phyloP scores from a whole-genome alignment of 2,797 vertebrate species.

The Chaetophractus vellerosus region DNA sequence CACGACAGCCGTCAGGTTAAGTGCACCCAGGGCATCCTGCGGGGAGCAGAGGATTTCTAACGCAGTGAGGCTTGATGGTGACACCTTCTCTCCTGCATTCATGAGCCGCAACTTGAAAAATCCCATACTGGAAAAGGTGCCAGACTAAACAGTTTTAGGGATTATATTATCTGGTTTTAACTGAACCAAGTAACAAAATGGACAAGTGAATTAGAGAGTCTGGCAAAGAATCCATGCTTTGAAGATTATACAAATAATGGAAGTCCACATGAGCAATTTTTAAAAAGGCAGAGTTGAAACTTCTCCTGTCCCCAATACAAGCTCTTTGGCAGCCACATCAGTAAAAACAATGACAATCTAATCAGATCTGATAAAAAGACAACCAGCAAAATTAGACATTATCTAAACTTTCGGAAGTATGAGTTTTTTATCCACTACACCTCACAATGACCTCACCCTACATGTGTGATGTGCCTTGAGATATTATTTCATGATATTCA shows the following conservation, averaged over 20 bases:
- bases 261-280: not conserved
- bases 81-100: not conserved
- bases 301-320: not conserved
- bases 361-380: not conserved
- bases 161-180: not conserved
- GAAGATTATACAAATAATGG: not conserved
- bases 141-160: not conserved
- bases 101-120: not conserved
- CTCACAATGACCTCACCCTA: not conserved
- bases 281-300: not conserved
- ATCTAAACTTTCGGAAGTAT: not conserved
- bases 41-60: not conserved
- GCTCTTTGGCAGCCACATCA: not conserved
- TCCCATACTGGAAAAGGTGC: not conserved
- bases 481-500: not conserved
- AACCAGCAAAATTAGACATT: not conserved
- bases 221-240: not conserved
- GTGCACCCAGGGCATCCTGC: not conserved
- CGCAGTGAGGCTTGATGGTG: accelerated
- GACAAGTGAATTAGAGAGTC: not conserved
- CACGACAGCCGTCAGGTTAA: not conserved
- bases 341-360: not conserved
- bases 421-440: not conserved
- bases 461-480: not conserved
- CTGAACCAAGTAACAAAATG: slow-evolving; percentile 13